Conservation (phyloP, 2,888 invertebrate genomes). For the Meta bourneti region DNA sequence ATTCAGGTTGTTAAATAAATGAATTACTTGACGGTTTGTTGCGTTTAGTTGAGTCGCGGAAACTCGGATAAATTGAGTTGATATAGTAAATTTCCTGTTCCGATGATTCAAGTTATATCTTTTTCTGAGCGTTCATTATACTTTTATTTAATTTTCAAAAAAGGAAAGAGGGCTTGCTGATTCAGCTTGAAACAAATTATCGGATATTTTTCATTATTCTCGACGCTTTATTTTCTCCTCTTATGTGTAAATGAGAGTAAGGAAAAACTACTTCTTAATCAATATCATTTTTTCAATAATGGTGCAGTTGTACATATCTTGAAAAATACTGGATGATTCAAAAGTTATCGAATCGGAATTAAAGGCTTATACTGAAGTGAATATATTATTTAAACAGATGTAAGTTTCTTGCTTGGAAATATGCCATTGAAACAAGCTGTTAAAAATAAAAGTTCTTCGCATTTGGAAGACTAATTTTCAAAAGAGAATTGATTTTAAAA, state of each 20-base stretch:
- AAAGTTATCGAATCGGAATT: too few species aligned
- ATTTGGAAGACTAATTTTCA: too few species aligned
- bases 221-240: not conserved
- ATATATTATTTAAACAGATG: too few species aligned
- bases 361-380: too few species aligned
- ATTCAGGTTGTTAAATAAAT: conserved; percentile 60
- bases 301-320: too few species aligned
- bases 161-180: not conserved
- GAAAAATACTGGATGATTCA: too few species aligned
- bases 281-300: too few species aligned
- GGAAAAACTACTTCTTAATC: too few species aligned
- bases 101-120: not conserved
- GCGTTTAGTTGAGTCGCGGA: not conserved
- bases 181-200: not conserved
- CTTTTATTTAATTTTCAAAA: not conserved
- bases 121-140: not conserved
- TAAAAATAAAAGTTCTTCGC: too few species aligned
- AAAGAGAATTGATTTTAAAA: too few species aligned
- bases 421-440: too few species aligned
- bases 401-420: too few species aligned
- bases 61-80: not conserved
- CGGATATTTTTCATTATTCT: not conserved
- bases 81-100: not conserved
- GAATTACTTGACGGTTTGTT: conserved; percentile 29
- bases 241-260: not conserved